Evolutionary conservation across 2,888 invertebrate genomes (phyloP).

Genomic region (Chymomyza procnemis): DNA sequence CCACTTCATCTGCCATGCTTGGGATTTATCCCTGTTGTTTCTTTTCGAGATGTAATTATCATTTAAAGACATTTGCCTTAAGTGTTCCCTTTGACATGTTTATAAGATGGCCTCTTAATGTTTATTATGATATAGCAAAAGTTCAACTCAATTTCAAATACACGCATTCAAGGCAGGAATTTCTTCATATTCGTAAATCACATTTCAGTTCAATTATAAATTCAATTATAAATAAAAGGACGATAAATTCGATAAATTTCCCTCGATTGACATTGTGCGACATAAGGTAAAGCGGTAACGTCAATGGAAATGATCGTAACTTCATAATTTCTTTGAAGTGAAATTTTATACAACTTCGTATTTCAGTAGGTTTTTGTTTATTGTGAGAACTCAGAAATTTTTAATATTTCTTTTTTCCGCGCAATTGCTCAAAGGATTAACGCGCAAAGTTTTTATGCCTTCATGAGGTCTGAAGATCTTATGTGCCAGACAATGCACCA

Average conservation of each 20-base stretch:
- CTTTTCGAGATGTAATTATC: slow-evolving; percentile 64
- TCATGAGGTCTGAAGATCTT: slow-evolving; percentile 18
- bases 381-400: background rate
- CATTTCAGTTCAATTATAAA: too few species aligned
- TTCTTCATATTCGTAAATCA: too few species aligned
- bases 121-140: slow-evolving; percentile 13
- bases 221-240: too few species aligned
- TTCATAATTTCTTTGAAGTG: background rate
- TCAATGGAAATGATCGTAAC: background rate
- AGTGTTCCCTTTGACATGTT: slow-evolving; percentile 73
- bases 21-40: slow-evolving; percentile 41
- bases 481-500: slow-evolving; percentile 28
- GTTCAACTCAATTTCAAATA: background rate
- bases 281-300: too few species aligned
- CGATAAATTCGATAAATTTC: too few species aligned
- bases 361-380: background rate
- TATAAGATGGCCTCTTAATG: slow-evolving; percentile 55
- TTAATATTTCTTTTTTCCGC: slow-evolving; percentile 37
- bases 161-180: too few species aligned
- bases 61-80: slow-evolving; percentile 69
- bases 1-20: slow-evolving; percentile 59
- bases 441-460: slow-evolving; percentile 43
- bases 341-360: too few species aligned
- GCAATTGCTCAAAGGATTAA: slow-evolving; percentile 53
- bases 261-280: too few species aligned